phyloP scores from a whole-genome alignment of 2,113 vertebrate genomes.

The Connochaetes taurinus region DNA sequence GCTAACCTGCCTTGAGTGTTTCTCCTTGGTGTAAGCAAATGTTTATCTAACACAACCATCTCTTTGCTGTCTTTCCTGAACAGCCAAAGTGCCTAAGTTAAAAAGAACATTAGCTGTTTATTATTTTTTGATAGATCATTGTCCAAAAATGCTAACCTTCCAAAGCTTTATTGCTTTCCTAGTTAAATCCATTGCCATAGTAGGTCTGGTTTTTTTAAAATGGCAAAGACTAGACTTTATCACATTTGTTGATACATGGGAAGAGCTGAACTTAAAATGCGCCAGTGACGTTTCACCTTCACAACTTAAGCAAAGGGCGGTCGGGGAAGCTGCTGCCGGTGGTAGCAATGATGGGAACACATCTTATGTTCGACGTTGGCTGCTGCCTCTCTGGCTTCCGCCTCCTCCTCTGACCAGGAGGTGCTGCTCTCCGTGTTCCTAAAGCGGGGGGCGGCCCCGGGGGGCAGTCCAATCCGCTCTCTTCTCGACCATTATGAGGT shows the following conservation, averaged over 20 bases:
- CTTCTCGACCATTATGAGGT: not conserved
- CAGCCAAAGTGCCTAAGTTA: not conserved
- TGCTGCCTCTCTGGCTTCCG: not conserved
- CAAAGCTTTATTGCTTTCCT: not conserved
- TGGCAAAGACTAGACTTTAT: not conserved
- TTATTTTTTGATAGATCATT: not conserved
- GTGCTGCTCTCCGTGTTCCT: not conserved
- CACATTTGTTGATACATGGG: not conserved
- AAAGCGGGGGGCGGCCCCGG: not conserved
- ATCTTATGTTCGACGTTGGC: not conserved
- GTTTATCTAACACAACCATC: not conserved
- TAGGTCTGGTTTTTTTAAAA: not conserved
- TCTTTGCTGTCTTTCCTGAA: not conserved
- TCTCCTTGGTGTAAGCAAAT: not conserved
- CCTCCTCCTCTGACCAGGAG: not conserved
- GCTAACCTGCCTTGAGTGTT: not conserved
- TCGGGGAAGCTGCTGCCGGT: not conserved
- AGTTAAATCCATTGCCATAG: not conserved
- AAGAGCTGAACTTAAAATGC: not conserved
- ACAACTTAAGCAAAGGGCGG: not conserved
- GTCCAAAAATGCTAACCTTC: not conserved
- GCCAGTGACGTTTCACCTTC: not conserved
- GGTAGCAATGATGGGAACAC: not conserved
- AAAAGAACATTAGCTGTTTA: not conserved
- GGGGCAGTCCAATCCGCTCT: not conserved